Evolutionary conservation across 2,888 invertebrate species (phyloP), one percentile per base, ranked within the genome.

Genomic region (Zootermopsis nevadensis): DNA sequence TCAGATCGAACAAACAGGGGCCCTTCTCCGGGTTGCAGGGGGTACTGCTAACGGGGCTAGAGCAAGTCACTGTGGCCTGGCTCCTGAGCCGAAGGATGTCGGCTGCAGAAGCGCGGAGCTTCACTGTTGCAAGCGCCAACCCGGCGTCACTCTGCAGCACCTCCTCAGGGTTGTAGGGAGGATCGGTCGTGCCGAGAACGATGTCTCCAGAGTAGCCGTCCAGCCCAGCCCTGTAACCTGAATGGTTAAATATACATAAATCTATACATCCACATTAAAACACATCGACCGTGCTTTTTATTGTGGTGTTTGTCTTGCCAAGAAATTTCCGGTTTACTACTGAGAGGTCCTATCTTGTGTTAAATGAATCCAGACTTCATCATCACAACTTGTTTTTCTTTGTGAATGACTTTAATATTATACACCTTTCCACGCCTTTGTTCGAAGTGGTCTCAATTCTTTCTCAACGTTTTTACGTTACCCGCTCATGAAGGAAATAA

Each of bases 1-100:
- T 92, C 72, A 97, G 92, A 88, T 97, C 94, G 89, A 93, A 97
- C 24, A 95, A 90, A 86, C 95, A 95, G 6, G 53, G 77, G 35
- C 80, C 80, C 19, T 66, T 66, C n/a, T 67, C 35, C 0, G 83
- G 92, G 6, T 86, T 31, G 76, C 82, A 82, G 35, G 33, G n/a
- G 15, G 87, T 72, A 1, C 8, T 81, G 83, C 67, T 79, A 42
- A 69, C 27, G 24, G 83, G 83, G 48, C 15, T 30, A 22, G 19
- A 15, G 27, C 85, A 85, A 38, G 83, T 74, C 12, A 84, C 79
- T 27, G 82, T 67, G 55, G 83, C 81, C 24, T 84, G 77, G 42
- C 83, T 67, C 72, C 85, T 84, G 67, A 85, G 85, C 12, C 76
- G 55, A 38, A 67, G 60, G 42, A 77, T 67, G 12, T 80, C 86